Conservation (phyloP, 2,888 invertebrate species). For the Cryptophagus acutangulus region DNA sequence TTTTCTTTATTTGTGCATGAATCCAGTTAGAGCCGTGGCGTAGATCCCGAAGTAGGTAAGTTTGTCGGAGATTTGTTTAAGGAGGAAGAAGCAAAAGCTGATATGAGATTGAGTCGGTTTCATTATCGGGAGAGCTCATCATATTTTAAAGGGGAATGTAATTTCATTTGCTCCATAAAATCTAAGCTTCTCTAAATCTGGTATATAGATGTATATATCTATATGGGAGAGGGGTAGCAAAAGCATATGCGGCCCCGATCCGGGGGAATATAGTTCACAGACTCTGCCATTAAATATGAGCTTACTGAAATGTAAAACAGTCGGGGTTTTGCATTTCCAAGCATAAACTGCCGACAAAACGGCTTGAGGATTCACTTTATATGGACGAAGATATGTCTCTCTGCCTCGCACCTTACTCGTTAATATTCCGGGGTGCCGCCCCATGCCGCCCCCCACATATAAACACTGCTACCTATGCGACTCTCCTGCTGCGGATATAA, state of each 20-base stretch:
- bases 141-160: conserved; percentile 52
- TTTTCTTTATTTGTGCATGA: too few species aligned
- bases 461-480: conserved; percentile 17
- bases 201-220: too few species aligned
- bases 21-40: too few species aligned
- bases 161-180: conserved; percentile 53
- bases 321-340: conserved; percentile 50
- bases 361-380: conserved; percentile 49
- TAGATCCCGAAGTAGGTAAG: too few species aligned
- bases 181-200: conserved; percentile 50
- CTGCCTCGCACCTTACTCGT: conserved; percentile 38
- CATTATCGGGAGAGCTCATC: conserved; percentile 52
- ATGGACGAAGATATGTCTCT: conserved; percentile 40
- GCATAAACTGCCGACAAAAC: conserved; percentile 51
- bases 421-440: conserved; percentile 38
- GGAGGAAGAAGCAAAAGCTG: conserved; percentile 9
- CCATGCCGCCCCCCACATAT: conserved; percentile 23
- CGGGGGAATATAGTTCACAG: conserved; percentile 47
- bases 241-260: conserved; percentile 47
- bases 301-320: conserved; percentile 53
- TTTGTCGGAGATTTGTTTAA: too few species aligned
- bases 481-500: conserved; percentile 33
- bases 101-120: conserved; percentile 46
- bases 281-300: conserved; percentile 51
- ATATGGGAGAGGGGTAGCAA: too few species aligned